phyloP scores from a whole-genome alignment of 2,797 vertebrate species.

The Siniperca obscura region DNA sequence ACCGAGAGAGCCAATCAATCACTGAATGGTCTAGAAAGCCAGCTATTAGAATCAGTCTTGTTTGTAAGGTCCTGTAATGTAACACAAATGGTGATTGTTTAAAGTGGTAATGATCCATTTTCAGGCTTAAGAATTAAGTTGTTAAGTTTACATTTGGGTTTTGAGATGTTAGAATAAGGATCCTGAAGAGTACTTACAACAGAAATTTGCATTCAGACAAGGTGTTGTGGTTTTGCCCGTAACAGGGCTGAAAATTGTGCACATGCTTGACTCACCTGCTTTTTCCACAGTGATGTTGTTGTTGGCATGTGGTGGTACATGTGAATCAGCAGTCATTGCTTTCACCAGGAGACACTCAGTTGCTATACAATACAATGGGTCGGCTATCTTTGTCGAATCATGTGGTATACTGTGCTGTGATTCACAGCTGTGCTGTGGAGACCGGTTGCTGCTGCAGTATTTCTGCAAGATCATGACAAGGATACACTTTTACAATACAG shows the following conservation, averaged over 20 bases:
- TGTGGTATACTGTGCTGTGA: conserved; percentile 26
- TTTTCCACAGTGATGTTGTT: conserved; percentile 46
- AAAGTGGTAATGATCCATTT: conserved; percentile 37
- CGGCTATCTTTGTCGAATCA: conserved; percentile 49
- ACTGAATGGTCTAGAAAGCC: conserved; percentile 20
- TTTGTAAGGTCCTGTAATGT: conserved; percentile 38
- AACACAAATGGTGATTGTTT: conserved; percentile 53
- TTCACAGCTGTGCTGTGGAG: conserved; percentile 25
- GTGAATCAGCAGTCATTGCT: conserved; percentile 45
- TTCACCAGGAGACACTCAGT: conserved; percentile 40
- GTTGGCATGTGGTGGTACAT: conserved; percentile 38
- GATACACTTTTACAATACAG: conserved; percentile 11
- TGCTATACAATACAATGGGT: conserved; percentile 31
- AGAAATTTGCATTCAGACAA: conserved; percentile 42
- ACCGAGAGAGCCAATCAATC: neutral
- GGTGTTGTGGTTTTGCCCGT: conserved; percentile 19
- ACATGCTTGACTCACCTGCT: conserved; percentile 54
- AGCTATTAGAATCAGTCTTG: conserved; percentile 45
- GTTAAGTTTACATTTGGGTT: conserved; percentile 31
- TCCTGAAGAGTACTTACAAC: conserved; percentile 17
- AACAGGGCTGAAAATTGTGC: conserved; percentile 49
- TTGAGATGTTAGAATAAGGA: conserved; percentile 25
- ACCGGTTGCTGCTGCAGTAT: conserved; percentile 32
- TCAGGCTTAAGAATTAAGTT: conserved; percentile 11
- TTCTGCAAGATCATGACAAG: conserved; percentile 30